Conservation (phyloP, 2,113 vertebrate species). For the Urocolius indicus region DNA sequence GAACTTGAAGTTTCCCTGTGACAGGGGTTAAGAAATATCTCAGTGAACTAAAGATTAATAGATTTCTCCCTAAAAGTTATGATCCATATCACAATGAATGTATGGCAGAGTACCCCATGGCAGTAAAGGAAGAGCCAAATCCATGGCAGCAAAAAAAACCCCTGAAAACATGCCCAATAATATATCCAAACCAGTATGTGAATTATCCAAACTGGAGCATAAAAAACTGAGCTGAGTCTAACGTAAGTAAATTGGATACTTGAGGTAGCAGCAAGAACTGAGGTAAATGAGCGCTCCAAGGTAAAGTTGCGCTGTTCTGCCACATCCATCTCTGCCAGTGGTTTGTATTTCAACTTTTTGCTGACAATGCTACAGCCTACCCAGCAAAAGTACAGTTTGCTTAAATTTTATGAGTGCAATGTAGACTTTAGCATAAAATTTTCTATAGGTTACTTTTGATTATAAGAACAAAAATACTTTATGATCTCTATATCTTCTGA, state of each 20-base stretch:
- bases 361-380: not conserved
- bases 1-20: not conserved
- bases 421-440: not conserved
- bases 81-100: not conserved
- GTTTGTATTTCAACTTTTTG: not conserved
- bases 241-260: not conserved
- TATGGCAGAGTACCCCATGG: fast-evolving
- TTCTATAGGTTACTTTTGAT: not conserved
- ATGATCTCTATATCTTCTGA: not conserved
- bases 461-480: not conserved
- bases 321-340: not conserved
- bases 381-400: not conserved
- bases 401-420: not conserved
- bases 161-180: not conserved
- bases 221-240: not conserved
- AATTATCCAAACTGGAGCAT: not conserved
- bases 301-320: not conserved
- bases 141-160: not conserved
- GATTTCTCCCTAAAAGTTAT: slow-evolving; percentile 7
- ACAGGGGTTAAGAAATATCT: slow-evolving; percentile 16
- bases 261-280: not conserved
- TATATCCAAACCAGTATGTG: not conserved
- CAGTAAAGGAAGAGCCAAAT: not conserved
- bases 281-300: not conserved
- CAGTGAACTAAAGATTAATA: not conserved